phyloP scores from a whole-genome alignment of 1,140 invertebrate genomes.

The Phthorimaea operculella region DNA sequence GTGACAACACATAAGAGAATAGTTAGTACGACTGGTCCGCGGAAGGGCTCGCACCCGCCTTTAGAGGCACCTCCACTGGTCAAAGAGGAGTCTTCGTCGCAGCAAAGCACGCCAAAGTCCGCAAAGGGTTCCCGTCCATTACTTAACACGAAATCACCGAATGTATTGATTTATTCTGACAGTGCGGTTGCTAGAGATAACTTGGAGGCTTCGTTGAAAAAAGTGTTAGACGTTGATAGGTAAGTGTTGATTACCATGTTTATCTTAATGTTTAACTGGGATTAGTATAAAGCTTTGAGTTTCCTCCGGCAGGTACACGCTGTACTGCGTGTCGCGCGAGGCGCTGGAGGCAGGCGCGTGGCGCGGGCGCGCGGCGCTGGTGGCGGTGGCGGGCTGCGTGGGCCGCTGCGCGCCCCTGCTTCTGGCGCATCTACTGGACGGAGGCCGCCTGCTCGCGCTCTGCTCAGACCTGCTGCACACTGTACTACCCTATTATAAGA shows the following conservation, averaged over 20 bases:
- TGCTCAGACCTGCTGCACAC: conserved; percentile 85
- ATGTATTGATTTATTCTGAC: conserved; percentile 86
- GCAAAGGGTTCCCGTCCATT: conserved; percentile 61
- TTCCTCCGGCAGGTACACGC: conserved; percentile 71
- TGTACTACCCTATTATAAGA: conserved; percentile 81
- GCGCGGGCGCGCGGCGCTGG: conserved; percentile 76
- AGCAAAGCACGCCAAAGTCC: conserved; percentile 47
- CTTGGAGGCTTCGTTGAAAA: conserved; percentile 74
- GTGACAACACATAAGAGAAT: conserved; percentile 59
- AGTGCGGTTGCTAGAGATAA: conserved; percentile 77
- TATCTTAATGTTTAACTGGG: too few species aligned
- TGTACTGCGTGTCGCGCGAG: conserved; percentile 76
- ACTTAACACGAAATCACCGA: conserved; percentile 77
- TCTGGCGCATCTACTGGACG: conserved; percentile 77
- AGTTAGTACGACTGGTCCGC: conserved; percentile 51
- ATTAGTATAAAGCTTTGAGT: too few species aligned
- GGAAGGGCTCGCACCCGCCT: conserved; percentile 27
- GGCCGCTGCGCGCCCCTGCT: conserved; percentile 73
- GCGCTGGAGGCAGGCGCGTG: conserved; percentile 74
- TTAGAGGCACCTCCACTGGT: conserved; percentile 25
- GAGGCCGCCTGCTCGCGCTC: conserved; percentile 82
- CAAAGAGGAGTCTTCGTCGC: conserved; percentile 33
- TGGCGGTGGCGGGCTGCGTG: conserved; percentile 81
- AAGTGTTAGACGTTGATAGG: conserved; percentile 78
- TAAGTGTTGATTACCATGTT: too few species aligned